Evolutionary conservation across 2,888 invertebrate species (phyloP).

Genomic region (Cantharis rufa): DNA sequence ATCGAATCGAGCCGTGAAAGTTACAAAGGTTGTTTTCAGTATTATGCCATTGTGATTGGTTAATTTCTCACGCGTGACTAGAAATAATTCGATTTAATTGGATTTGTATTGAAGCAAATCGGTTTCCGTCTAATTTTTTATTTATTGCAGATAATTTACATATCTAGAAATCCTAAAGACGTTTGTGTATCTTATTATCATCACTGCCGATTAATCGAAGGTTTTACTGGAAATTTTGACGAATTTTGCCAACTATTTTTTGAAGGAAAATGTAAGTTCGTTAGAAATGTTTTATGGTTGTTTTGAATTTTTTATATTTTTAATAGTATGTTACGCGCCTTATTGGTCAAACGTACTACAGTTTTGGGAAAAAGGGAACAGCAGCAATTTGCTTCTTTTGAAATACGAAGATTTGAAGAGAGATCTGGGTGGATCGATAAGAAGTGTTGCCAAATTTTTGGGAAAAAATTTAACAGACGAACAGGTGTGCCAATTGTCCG

Average conservation of each 20-base stretch:
- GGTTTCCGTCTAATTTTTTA: background rate
- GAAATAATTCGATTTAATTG: too few relatives aligned
- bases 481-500: slow-evolving; percentile 49
- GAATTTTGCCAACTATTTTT: slow-evolving; percentile 78
- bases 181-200: slow-evolving; percentile 87
- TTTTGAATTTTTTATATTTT: slow-evolving; percentile 8
- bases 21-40: too few relatives aligned
- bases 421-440: slow-evolving; percentile 59
- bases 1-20: too few relatives aligned
- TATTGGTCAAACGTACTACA: slow-evolving; percentile 52
- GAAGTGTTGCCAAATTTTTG: slow-evolving; percentile 53
- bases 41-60: too few relatives aligned
- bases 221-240: slow-evolving; percentile 65
- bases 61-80: too few relatives aligned
- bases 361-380: slow-evolving; percentile 72
- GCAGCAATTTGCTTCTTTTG: slow-evolving; percentile 75
- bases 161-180: slow-evolving; percentile 88
- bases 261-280: slow-evolving; percentile 58
- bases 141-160: slow-evolving; percentile 74
- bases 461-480: slow-evolving; percentile 47
- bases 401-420: slow-evolving; percentile 83
- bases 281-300: background rate
- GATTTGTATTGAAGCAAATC: too few relatives aligned
- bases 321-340: slow-evolving; percentile 41
- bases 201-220: slow-evolving; percentile 70